These are phyloP conservation scores for Metridium senile DNA, from an alignment of 92 coral and sea anemone species.

Conservation along the genomic window DNA sequence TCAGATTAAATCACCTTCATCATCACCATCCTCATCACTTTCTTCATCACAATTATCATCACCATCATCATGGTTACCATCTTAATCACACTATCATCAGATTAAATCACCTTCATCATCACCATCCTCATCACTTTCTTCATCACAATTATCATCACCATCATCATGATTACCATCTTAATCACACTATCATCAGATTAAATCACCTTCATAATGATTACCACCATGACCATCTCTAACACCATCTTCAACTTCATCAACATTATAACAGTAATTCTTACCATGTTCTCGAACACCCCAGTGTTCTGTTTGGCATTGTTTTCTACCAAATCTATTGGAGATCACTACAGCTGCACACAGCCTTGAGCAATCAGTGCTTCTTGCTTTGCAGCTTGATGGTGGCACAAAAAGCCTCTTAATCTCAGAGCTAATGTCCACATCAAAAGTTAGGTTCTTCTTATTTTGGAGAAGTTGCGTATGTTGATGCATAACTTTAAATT, in stretches of 20 bases:
- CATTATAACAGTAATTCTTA: background rate
- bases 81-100: background rate
- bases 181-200: background rate
- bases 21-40: no score
- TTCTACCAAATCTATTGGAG: constrained; percentile 1
- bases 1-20: no score
- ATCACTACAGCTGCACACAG: background rate
- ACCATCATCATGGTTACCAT: no score
- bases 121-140: background rate
- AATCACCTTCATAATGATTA: background rate
- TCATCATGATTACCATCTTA: background rate
- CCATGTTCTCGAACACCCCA: background rate
- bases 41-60: no score
- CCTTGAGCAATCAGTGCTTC: background rate
- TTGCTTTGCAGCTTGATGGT: background rate
- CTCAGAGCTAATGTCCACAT: background rate
- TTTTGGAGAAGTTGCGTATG: background rate
- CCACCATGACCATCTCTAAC: background rate
- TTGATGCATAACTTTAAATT: background rate
- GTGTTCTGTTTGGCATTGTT: background rate
- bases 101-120: background rate
- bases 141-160: background rate
- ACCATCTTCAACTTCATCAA: background rate
- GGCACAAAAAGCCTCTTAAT: background rate
- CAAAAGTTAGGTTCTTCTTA: background rate